Conservation (phyloP, 2,113 vertebrate genomes). For the Leiothrix lutea region DNA sequence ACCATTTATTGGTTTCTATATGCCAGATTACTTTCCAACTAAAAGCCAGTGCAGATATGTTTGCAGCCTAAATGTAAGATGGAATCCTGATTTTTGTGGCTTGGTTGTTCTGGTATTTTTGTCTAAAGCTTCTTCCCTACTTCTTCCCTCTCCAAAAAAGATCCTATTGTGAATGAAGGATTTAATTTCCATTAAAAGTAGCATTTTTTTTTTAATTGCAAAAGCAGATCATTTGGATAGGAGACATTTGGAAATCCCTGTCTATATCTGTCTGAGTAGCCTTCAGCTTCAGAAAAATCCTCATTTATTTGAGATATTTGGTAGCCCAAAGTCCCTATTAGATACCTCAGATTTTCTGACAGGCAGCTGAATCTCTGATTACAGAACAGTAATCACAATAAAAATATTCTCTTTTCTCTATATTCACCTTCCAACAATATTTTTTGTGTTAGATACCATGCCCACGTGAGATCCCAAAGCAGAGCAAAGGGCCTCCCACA, state of each 20-base stretch:
- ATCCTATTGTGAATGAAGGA: neutral
- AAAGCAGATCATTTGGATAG: neutral
- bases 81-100: neutral
- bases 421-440: neutral
- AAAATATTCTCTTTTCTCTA: neutral
- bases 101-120: neutral
- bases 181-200: neutral
- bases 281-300: neutral
- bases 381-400: neutral
- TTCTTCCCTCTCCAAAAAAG: neutral
- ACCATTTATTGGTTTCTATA: slow-evolving; percentile 36
- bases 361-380: neutral
- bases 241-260: neutral
- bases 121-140: neutral
- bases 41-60: neutral
- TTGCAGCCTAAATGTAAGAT: neutral
- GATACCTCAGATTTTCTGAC: neutral
- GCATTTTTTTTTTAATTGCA: neutral
- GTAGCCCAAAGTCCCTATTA: neutral
- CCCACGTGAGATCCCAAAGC: neutral
- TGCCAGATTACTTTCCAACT: slow-evolving; percentile 23
- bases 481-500: neutral
- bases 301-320: neutral
- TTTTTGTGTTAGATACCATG: neutral
- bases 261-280: neutral